Conservation (phyloP, 2,888 invertebrate genomes). For the Spialia ferax region DNA sequence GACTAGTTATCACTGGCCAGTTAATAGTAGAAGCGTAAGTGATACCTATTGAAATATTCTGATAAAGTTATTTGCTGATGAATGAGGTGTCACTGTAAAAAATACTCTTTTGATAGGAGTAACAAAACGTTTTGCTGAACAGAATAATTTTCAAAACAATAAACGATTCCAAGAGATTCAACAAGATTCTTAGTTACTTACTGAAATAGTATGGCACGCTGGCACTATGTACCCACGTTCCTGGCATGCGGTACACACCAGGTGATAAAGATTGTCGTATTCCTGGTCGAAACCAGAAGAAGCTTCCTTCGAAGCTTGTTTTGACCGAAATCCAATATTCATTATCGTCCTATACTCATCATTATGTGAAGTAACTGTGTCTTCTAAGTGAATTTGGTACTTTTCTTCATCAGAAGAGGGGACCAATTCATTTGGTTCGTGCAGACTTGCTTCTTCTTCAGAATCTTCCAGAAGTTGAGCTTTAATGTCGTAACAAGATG, state of each 20-base stretch:
- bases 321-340: not conserved
- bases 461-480: slow-evolving; percentile 25
- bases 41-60: too few relatives aligned
- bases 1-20: too few relatives aligned
- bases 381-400: not conserved
- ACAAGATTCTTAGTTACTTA: slow-evolving; percentile 4
- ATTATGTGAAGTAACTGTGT: not conserved
- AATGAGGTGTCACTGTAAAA: too few relatives aligned
- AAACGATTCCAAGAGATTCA: too few relatives aligned
- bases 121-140: too few relatives aligned
- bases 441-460: slow-evolving; percentile 8
- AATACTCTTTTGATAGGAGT: too few relatives aligned
- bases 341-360: not conserved
- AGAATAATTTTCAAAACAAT: too few relatives aligned
- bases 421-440: slow-evolving; percentile 5
- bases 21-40: too few relatives aligned
- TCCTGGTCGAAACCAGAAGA: slow-evolving; percentile 10
- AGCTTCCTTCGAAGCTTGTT: not conserved
- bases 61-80: too few relatives aligned
- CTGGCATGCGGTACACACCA: not conserved
- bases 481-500: slow-evolving; percentile 12
- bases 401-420: slow-evolving; percentile 32
- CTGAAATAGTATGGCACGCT: not conserved
- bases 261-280: not conserved
- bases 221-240: slow-evolving; percentile 1